Evolutionary conservation across 1,140 invertebrate genomes (phyloP).

Genomic region (Bombyx mandarina): DNA sequence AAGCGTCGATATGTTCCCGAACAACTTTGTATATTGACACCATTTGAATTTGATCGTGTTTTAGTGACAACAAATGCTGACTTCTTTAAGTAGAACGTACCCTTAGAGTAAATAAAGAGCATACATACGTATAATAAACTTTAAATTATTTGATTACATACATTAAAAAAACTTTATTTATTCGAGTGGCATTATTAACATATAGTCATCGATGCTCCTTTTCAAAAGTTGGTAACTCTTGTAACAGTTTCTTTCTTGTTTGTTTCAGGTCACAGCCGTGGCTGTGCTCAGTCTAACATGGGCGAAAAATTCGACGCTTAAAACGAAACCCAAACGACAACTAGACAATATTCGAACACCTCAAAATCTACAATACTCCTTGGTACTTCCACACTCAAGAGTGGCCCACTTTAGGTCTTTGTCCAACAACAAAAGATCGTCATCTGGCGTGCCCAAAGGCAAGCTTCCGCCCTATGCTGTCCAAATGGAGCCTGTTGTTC

Average conservation of each 20-base stretch:
- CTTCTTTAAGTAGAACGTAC: too few relatives aligned
- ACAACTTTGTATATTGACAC: too few relatives aligned
- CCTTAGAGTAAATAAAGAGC: too few relatives aligned
- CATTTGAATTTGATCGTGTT: too few relatives aligned
- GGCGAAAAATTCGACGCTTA: slow-evolving; percentile 60
- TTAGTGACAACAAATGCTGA: too few relatives aligned
- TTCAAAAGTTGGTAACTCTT: background rate
- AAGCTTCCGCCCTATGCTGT: slow-evolving; percentile 80
- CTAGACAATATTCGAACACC: slow-evolving; percentile 69
- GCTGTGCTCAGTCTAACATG: slow-evolving; percentile 60
- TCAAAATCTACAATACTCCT: slow-evolving; percentile 72
- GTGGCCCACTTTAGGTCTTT: slow-evolving; percentile 63
- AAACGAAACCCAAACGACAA: slow-evolving; percentile 65
- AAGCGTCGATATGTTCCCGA: too few relatives aligned
- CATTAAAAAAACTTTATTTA: too few relatives aligned
- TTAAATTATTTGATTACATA: too few relatives aligned
- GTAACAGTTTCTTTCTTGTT: slow-evolving; percentile 14
- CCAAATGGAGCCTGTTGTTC: slow-evolving; percentile 84
- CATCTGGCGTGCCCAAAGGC: slow-evolving; percentile 57
- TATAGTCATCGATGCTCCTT: too few relatives aligned
- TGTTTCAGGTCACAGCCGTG: slow-evolving; percentile 67
- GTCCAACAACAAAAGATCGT: slow-evolving; percentile 59
- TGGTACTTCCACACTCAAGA: slow-evolving; percentile 68
- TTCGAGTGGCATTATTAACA: too few relatives aligned
- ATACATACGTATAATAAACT: too few relatives aligned